A percentile compares a stretch with the other conserved stretches of the same genome.
phyloP scores from a whole-genome alignment of 2,797 vertebrate species.

The Peromyscus nudipes region DNA sequence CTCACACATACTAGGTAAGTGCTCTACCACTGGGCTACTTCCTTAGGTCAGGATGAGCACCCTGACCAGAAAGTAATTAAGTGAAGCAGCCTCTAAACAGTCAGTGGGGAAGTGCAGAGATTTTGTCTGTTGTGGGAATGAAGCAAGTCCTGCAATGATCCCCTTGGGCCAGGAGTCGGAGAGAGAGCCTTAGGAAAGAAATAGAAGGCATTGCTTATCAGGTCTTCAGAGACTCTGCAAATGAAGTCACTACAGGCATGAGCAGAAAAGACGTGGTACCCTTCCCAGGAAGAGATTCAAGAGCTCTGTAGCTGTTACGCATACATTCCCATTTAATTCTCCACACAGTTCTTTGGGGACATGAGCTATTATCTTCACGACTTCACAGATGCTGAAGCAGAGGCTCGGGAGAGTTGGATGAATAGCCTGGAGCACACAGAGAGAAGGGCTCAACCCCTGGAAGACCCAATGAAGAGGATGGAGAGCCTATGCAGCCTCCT shows the following conservation, averaged over 20 bases:
- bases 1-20: neutral
- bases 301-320: too few species aligned
- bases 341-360: neutral
- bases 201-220: fast-evolving
- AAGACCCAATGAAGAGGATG: neutral
- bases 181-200: neutral
- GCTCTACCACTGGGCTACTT: neutral
- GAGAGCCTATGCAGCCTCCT: neutral
- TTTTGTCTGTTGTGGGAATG: neutral
- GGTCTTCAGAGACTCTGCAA: neutral
- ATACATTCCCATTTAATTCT: neutral
- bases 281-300: neutral
- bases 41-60: neutral
- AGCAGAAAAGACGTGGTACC: neutral
- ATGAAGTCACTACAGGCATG: neutral
- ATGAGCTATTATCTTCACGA: neutral
- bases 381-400: neutral
- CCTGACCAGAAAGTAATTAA: conserved; percentile 22
- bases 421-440: neutral
- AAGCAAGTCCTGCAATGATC: neutral
- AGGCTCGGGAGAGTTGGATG: neutral
- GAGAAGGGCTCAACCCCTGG: neutral
- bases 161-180: too few species aligned
- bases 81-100: neutral
- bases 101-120: neutral